These are phyloP conservation scores for Eidolon dupreanum DNA, from an alignment of 2,797 vertebrate genomes.

Conservation along the genomic window DNA sequence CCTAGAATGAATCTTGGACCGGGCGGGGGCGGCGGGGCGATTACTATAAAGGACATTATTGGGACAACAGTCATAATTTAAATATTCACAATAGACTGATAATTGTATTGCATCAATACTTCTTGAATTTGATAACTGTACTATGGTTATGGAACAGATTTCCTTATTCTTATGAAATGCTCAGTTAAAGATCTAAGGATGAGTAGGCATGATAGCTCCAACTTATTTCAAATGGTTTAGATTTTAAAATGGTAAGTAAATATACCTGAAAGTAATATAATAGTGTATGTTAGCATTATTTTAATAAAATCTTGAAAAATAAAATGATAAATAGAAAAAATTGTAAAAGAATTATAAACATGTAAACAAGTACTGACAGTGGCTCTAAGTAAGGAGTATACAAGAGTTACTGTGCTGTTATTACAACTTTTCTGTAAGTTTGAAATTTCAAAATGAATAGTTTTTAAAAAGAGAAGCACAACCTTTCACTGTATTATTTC, in stretches of 20 bases:
- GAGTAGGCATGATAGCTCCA: neutral
- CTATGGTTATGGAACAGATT: neutral
- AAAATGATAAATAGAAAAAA: neutral
- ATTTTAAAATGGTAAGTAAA: neutral
- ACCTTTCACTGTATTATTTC: neutral
- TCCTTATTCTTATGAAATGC: neutral
- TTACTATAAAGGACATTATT: neutral
- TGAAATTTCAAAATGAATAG: neutral
- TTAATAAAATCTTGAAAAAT: too few species aligned
- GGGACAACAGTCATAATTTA: neutral
- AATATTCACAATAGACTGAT: neutral
- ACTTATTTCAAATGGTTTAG: neutral
- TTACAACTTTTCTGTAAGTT: neutral
- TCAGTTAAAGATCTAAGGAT: neutral
- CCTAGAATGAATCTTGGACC: neutral
- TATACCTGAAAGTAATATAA: neutral
- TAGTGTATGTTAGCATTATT: too few species aligned
- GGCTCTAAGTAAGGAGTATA: neutral
- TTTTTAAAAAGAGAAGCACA: neutral
- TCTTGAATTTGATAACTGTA: neutral
- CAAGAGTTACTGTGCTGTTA: neutral
- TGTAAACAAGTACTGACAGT: neutral
- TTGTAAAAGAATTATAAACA: neutral
- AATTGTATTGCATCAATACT: neutral
- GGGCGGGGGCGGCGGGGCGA: neutral